Conservation (phyloP, 2,888 invertebrate species). For the Chromoteleia sp. region DNA sequence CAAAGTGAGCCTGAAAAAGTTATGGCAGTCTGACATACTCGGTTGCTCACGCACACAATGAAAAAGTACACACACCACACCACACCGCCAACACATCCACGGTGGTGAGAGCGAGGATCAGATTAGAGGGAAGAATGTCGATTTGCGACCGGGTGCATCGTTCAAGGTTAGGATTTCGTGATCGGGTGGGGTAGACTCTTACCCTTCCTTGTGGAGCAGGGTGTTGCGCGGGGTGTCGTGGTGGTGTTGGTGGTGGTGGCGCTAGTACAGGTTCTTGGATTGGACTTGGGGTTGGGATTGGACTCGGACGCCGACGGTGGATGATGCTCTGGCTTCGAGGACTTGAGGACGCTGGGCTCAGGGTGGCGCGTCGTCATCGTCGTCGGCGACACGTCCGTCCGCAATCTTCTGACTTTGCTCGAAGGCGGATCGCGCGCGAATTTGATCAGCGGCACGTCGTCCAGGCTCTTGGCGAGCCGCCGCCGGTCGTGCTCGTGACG, state of each 20-base stretch:
- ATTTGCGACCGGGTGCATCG: slow-evolving; percentile 74
- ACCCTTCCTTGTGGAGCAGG: slow-evolving; percentile 85
- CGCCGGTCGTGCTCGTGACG: slow-evolving; percentile 86
- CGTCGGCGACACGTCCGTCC: slow-evolving; percentile 50
- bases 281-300: slow-evolving; percentile 80
- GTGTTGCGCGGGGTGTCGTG: slow-evolving; percentile 85
- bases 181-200: slow-evolving; percentile 84
- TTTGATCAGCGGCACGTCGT: slow-evolving; percentile 83
- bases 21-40: slow-evolving; percentile 70
- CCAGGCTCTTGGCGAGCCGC: slow-evolving; percentile 85
- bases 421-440: slow-evolving; percentile 81
- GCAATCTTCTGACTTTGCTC: slow-evolving; percentile 48
- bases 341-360: slow-evolving; percentile 76
- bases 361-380: slow-evolving; percentile 82
- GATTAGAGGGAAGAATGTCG: slow-evolving; percentile 77
- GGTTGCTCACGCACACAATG: slow-evolving; percentile 72
- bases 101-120: slow-evolving; percentile 83
- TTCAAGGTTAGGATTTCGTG: slow-evolving; percentile 71
- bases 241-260: slow-evolving; percentile 84
- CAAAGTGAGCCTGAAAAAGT: slow-evolving; percentile 67
- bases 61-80: slow-evolving; percentile 81
- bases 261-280: slow-evolving; percentile 84
- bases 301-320: slow-evolving; percentile 70
- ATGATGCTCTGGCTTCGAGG: slow-evolving; percentile 52
- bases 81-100: slow-evolving; percentile 85